Conservation (phyloP, 2,797 vertebrate genomes). For the Acipenser oxyrinchus region DNA sequence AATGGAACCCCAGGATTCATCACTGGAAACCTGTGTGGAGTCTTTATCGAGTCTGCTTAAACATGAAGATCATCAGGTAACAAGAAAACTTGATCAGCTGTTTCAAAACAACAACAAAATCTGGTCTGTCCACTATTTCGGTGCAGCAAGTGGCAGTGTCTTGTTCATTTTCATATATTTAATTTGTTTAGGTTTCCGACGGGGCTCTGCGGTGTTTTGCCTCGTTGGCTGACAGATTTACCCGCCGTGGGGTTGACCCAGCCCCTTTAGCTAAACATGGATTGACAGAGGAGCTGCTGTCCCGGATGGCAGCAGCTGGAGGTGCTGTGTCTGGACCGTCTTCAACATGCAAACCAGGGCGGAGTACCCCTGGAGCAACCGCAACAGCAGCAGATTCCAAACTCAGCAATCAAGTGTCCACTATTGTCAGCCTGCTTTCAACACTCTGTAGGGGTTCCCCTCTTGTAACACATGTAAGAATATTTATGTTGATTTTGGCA, state of each 20-base stretch:
- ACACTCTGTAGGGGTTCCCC: slow-evolving; percentile 95
- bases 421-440: slow-evolving; percentile 95
- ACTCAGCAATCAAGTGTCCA: slow-evolving; percentile 97
- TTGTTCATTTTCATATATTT: background rate
- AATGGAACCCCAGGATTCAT: slow-evolving; percentile 97
- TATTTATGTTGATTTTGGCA: background rate
- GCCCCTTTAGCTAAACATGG: slow-evolving; percentile 95
- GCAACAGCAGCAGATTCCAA: slow-evolving; percentile 85
- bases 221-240: slow-evolving; percentile 92
- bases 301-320: slow-evolving; percentile 93
- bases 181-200: slow-evolving; percentile 83
- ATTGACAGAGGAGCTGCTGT: slow-evolving; percentile 89
- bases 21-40: slow-evolving; percentile 95
- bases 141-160: background rate
- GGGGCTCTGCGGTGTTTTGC: slow-evolving; percentile 95
- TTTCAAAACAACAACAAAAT: too few species aligned
- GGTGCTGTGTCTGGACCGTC: slow-evolving; percentile 76
- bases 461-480: slow-evolving; percentile 89
- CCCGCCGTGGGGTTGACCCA: slow-evolving; percentile 91
- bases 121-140: background rate
- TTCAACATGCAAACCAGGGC: slow-evolving; percentile 84
- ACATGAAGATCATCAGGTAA: slow-evolving; percentile 97
- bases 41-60: slow-evolving; percentile 95
- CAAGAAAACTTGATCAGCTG: background rate
- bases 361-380: slow-evolving; percentile 76